These are phyloP conservation scores for Paracanthobrama guichenoti DNA, from an alignment of 2,113 vertebrate genomes.

Conservation along the genomic window DNA sequence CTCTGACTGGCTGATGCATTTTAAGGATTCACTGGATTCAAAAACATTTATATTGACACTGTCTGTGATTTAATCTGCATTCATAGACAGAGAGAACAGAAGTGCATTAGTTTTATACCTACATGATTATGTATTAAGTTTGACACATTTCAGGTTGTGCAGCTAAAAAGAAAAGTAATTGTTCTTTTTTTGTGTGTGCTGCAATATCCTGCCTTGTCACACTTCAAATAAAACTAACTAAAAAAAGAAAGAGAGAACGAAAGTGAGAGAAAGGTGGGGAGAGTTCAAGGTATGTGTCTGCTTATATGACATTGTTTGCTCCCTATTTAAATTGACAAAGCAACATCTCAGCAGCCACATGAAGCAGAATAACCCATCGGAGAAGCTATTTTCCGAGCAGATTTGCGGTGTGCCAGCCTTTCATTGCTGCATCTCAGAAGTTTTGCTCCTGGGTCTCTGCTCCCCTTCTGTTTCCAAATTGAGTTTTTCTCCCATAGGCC, in stretches of 20 bases:
- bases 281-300: background rate
- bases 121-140: no score
- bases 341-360: constrained; percentile 12
- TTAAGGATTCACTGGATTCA: background rate
- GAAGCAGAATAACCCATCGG: constrained; percentile 12
- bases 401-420: background rate
- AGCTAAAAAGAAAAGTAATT: no score
- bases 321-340: constrained; percentile 39
- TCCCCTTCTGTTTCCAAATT: constrained; percentile 22
- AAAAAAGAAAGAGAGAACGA: background rate
- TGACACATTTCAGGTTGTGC: no score
- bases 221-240: no score
- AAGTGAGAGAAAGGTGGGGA: constrained; percentile 37
- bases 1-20: background rate
- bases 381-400: constrained; percentile 30
- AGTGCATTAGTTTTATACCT: background rate
- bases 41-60: background rate
- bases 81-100: background rate
- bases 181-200: no score
- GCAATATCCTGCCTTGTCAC: no score
- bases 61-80: background rate
- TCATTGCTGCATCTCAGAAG: constrained; percentile 14
- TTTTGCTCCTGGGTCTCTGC: constrained; percentile 18
- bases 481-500: constrained; percentile 30
- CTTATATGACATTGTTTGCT: constrained; percentile 31